Base-by-base conservation (phyloP, 1,140 invertebrate species). In the Saccostrea echinata region DNA sequence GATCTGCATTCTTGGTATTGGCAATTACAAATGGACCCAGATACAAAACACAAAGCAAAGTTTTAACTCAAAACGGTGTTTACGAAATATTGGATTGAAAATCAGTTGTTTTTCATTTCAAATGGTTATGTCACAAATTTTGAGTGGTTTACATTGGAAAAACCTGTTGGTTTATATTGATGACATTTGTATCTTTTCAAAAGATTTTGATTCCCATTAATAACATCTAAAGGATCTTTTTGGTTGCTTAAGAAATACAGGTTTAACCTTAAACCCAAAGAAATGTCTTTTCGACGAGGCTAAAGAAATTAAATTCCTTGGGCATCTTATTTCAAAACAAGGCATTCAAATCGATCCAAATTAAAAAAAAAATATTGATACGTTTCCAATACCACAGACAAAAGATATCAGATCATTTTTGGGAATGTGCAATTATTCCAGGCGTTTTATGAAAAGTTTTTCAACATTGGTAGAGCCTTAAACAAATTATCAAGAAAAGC, bases 381-480 rank as follows among this genome's bases (percentile, higher is more conserved):
- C 87, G 11, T 91, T 90, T 83, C 89, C 92, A 24, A n/a, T 57
- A 4, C 89, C 89, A 30, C 91, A 87, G 85, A 84, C 92, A 18
- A 92, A 93, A 52, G 92, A 95, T 80, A 76, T 96, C 0, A 87
- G 94, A 80, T 43, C 91, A 30, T 96, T 96, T 88, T 52, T 96
- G 1, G 96, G 96, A 1, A 84, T 96, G n/a, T n/a, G n/a, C n/a
- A n/a, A n/a, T n/a, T n/a, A n/a, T n/a, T n/a, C n/a, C n/a, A n/a
- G n/a, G n/a, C n/a, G n/a, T n/a, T n/a, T n/a, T n/a, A n/a, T n/a
- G n/a, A n/a, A n/a, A n/a, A n/a, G n/a, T n/a, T n/a, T n/a, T n/a
- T n/a, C n/a, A n/a, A n/a, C n/a, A n/a, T n/a, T n/a, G n/a, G n/a
- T n/a, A n/a, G n/a, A n/a, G n/a, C n/a, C n/a, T n/a, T n/a, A n/a